Conservation (phyloP, 2,797 vertebrate species). For the Sandelia bainsii region DNA sequence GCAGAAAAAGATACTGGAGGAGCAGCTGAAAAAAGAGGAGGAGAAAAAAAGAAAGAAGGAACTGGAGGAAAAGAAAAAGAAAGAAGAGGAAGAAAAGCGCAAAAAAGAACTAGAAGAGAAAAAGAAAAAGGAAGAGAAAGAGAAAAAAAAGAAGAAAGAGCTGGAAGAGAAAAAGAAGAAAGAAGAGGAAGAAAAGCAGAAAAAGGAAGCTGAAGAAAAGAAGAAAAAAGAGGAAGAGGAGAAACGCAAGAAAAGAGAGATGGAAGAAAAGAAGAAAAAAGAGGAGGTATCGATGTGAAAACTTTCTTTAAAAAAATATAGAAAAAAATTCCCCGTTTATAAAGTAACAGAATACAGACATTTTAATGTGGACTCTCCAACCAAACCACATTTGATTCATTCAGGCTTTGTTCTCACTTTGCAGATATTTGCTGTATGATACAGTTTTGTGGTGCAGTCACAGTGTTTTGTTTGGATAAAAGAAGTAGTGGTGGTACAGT, state of each 20-base stretch:
- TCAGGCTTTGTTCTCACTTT: slow-evolving; percentile 15
- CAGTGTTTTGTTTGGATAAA: slow-evolving; percentile 20
- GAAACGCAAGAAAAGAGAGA: slow-evolving; percentile 32
- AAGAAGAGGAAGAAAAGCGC: slow-evolving; percentile 31
- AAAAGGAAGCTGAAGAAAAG: slow-evolving; percentile 61
- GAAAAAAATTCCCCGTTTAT: slow-evolving; percentile 22
- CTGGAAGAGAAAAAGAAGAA: slow-evolving; percentile 41
- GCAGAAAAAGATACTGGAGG: slow-evolving; percentile 30
- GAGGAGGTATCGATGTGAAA: slow-evolving; percentile 68
- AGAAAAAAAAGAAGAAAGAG: slow-evolving; percentile 37
- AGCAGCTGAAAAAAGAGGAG: slow-evolving; percentile 8
- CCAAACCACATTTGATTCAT: slow-evolving; percentile 14
- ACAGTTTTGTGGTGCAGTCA: slow-evolving; percentile 5
- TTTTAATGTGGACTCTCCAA: background rate
- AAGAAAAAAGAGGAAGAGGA: slow-evolving; percentile 51
- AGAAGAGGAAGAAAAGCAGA: slow-evolving; percentile 57
- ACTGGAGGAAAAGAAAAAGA: slow-evolving; percentile 35
- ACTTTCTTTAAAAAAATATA: background rate
- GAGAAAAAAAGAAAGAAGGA: slow-evolving; percentile 35
- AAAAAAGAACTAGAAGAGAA: slow-evolving; percentile 54
- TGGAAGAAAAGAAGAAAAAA: slow-evolving; percentile 53
- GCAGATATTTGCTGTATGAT: slow-evolving; percentile 11
- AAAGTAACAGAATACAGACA: slow-evolving; percentile 14
- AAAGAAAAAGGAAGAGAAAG: slow-evolving; percentile 47
- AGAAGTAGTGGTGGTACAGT: background rate